These are phyloP conservation scores for Blastomussa wellsi DNA, from an alignment of 92 coral and sea anemone genomes.

Conservation along the genomic window DNA sequence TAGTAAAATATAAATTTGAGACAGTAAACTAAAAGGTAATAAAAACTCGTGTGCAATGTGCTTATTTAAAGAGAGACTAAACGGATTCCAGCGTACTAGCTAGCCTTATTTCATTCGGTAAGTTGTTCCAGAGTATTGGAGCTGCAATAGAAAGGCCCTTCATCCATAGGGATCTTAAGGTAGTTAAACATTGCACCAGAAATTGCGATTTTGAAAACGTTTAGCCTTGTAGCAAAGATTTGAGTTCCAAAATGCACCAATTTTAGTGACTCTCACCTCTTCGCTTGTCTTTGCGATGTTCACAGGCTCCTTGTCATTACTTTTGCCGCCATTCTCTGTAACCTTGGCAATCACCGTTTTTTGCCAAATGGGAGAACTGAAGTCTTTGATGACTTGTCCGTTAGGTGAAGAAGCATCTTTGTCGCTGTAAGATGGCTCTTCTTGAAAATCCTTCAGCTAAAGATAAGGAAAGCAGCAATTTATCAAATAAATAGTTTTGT, in stretches of 20 bases:
- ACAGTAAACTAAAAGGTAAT: no score
- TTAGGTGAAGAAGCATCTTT: slow-evolving; percentile 1
- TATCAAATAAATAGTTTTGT: neutral
- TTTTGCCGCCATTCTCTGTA: neutral
- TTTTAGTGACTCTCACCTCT: neutral
- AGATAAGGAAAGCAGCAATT: neutral
- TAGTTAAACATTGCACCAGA: no score
- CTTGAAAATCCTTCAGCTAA: slow-evolving; percentile 17
- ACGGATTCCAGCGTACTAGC: no score
- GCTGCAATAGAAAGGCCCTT: no score
- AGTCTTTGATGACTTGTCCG: slow-evolving; percentile 34
- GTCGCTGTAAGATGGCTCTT: neutral
- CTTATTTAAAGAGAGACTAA: no score
- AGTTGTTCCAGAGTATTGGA: no score
- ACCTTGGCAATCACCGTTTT: slow-evolving; percentile 60
- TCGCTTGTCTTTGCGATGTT: neutral
- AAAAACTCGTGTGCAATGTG: no score
- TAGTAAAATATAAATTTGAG: no score
- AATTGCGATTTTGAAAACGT: neutral
- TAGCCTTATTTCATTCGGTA: no score
- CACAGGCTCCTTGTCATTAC: neutral
- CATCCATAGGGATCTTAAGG: no score
- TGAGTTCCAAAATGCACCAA: neutral
- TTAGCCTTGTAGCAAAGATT: neutral
- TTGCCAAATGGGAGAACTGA: slow-evolving; percentile 60